Evolutionary conservation across 2,797 vertebrate genomes (phyloP).

Genomic region (Melanotaenia parkinsoni): DNA sequence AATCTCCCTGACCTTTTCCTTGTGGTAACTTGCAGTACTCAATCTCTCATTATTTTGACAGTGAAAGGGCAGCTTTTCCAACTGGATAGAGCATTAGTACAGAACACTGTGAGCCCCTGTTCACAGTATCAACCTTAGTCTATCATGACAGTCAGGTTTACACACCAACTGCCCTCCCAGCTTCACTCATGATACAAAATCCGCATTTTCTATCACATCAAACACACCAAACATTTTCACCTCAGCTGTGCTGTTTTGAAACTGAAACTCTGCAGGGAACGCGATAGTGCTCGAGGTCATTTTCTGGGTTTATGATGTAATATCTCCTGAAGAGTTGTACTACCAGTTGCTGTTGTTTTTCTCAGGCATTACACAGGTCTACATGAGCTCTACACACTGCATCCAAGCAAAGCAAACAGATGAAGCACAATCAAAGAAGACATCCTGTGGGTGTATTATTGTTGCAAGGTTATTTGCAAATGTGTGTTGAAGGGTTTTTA

Average conservation of each 20-base stretch:
- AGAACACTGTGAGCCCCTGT: neutral
- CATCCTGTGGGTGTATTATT: neutral
- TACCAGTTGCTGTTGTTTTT: constrained; percentile 14
- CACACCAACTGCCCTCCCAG: constrained; percentile 28
- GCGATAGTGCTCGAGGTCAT: constrained; percentile 12
- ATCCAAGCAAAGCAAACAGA: constrained; percentile 12
- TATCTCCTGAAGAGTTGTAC: constrained; percentile 22
- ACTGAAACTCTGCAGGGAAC: constrained; percentile 5
- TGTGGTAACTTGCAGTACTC: constrained; percentile 65
- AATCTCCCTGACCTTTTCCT: constrained; percentile 76
- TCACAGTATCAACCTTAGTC: constrained; percentile 36
- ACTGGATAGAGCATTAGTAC: constrained; percentile 31
- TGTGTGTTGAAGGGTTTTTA: constrained; percentile 3
- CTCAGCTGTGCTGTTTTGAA: neutral
- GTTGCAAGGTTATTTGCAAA: constrained; percentile 14
- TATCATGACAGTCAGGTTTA: constrained; percentile 13
- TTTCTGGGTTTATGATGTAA: constrained; percentile 23
- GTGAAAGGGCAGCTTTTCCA: constrained; percentile 70
- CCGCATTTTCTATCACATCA: constrained; percentile 4
- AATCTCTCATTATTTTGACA: constrained; percentile 72
- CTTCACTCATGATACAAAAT: constrained; percentile 11
- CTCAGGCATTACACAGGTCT: constrained; percentile 2
- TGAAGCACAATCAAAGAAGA: constrained; percentile 13
- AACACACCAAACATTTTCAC: neutral
- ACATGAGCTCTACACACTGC: constrained; percentile 7